Evolutionary conservation across 2,113 vertebrate species (phyloP), one percentile per base, ranked within the genome.

Genomic region (Callospermophilus lateralis): DNA sequence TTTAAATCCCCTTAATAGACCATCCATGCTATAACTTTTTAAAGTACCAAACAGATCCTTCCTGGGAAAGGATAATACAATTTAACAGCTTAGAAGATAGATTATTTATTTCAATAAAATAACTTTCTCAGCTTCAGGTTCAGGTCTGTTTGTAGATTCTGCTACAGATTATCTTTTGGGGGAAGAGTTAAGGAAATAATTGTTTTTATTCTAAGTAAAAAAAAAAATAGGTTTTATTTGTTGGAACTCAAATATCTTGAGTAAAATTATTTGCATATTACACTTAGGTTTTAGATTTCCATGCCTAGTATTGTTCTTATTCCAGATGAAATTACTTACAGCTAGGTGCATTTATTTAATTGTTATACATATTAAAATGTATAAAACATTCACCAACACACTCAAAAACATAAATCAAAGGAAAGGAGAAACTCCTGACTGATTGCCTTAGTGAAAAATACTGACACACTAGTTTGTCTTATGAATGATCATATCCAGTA

Each of bases 391-490:
- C 73, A 63, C 45, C 20, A 80, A 68, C 32, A 80, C 6, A 65
- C 22, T 77, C 4, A 48, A 80, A 95, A 83, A 51, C 81, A 94
- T 97, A 97, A 97, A 93, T 92, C 93, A 87, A 88, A 9, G 34
- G 42, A 55, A 89, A 68, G n/a, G 37, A 93, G 26, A 93, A 86
- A 32, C 63, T 93, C 2, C 12, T 96, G 89, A 96, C 55, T 68
- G 37, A 96, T 94, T 86, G 63, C 79, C 39, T 87, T 65, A 53
- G 22, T 90, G 78, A 92, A 30, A 94, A 96, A 94, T 76, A 90
- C 72, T 84, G 86, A 80, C 86, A 92, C 39, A 39, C 17, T 85
- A 96, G 78, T 95, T 95, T 93, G 84, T 97, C 79, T 95, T 94
- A 80, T 13, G 86, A 96, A 92, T 77, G 74, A 96, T 92, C 84